Evolutionary conservation across 2,113 vertebrate genomes (phyloP).

Genomic region (Bubo blakistoni): DNA sequence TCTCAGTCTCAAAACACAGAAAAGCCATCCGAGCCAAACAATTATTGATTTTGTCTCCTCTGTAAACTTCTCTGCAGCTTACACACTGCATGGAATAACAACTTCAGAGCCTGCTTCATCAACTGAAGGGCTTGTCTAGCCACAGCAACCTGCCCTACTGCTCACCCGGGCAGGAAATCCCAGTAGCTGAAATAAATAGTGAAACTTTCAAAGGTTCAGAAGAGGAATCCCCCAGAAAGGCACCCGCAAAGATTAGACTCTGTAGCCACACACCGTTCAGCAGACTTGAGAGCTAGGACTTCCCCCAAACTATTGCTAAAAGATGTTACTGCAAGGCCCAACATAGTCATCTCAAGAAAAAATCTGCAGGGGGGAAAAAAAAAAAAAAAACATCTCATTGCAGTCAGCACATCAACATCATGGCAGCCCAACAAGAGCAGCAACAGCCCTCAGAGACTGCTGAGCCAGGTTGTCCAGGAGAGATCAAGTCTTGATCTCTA

Average conservation of each 20-base stretch:
- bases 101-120: background rate
- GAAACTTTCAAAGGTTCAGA: background rate
- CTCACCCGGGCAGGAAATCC: background rate
- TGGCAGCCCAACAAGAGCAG: background rate
- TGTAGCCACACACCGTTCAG: background rate
- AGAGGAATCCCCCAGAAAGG: background rate
- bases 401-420: background rate
- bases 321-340: background rate
- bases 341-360: background rate
- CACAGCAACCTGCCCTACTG: background rate
- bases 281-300: background rate
- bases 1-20: background rate
- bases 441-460: background rate
- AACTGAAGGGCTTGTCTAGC: background rate
- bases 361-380: background rate
- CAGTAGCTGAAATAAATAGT: accelerated
- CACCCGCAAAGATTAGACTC: background rate
- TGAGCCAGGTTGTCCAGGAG: background rate
- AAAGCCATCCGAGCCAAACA: background rate
- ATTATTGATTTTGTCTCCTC: background rate
- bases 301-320: background rate
- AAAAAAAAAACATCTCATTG: no score
- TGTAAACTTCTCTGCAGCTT: background rate
- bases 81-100: background rate
- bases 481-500: background rate